Evolutionary conservation across 2,888 invertebrate genomes (phyloP), one percentile per base, ranked within the genome.

Genomic region (Conchocele bisecta): DNA sequence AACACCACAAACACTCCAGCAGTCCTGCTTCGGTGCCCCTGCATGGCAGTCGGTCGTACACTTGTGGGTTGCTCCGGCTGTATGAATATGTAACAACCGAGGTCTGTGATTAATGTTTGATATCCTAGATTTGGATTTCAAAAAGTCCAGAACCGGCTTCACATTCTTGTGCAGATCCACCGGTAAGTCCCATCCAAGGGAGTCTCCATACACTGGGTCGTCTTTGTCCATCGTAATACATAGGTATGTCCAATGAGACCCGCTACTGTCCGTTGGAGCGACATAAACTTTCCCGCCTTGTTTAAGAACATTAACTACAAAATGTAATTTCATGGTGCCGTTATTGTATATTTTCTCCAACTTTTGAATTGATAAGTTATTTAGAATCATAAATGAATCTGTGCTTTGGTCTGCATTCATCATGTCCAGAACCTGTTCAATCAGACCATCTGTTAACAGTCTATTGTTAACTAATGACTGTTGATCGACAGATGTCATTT

Each of bases 1-100:
- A 4, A 50, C 50, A 5, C 50, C 50, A 50, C 50, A 50, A 50
- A 50, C 29, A 50, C n/a, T 50, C 7, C 50, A n/a, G 26, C 50
- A 50, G 7, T 2, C 17, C 15, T 50, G 50, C 2, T 29, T 11
- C 17, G 50, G 50, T 5, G 50, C 50, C 28, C 6, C 28, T 15
- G 28, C 20, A 26, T 17, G 17, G 50, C 50, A 50, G 26, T 28
- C 17, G 28, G 7, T 15, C 6, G 26, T n/a, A 28, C 50, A 50
- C 20, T 13, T 15, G n/a, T 50, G 50, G 15, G 29, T 29, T 29
- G 29, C 11, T 11, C 3, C 15, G 11, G 22, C 26, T 13, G 11
- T 28, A 2, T n/a, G 29, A 26, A n/a, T n/a, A n/a, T n/a, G n/a
- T n/a, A n/a, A n/a, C n/a, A n/a, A n/a, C n/a, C n/a, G n/a, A n/a